Conservation (phyloP, 1,140 invertebrate species). For the Notospermus geniculatus region DNA sequence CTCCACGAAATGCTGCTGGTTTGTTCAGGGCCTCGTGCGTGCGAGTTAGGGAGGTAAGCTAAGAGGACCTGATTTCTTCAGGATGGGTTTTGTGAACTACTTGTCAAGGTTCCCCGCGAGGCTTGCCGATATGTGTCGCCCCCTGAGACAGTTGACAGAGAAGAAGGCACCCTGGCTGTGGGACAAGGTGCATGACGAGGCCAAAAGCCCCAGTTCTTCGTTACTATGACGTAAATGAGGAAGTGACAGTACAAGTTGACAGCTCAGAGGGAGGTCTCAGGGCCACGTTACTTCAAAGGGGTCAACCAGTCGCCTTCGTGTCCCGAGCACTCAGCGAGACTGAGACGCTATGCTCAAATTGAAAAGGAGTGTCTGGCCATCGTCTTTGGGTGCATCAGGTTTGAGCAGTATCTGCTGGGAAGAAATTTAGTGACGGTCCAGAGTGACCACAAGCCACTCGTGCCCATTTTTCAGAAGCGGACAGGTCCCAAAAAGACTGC, state of each 20-base stretch:
- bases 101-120: conserved; percentile 44
- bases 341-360: conserved; percentile 51
- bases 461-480: conserved; percentile 24
- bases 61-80: too few relatives aligned
- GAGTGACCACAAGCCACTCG: conserved; percentile 27
- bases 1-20: too few relatives aligned
- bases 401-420: conserved; percentile 52
- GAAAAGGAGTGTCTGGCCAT: conserved; percentile 55
- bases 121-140: conserved; percentile 37
- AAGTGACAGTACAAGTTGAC: conserved; percentile 31
- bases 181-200: neutral
- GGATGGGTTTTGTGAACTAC: conserved; percentile 55
- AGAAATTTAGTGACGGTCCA: conserved; percentile 21
- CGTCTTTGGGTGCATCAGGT: conserved; percentile 43
- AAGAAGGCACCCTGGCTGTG: neutral
- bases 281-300: conserved; percentile 48
- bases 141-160: conserved; percentile 25
- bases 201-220: conserved; percentile 1
- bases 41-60: too few relatives aligned
- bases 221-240: conserved; percentile 8
- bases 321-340: conserved; percentile 39
- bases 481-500: conserved; percentile 20
- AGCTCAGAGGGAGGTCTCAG: conserved; percentile 45
- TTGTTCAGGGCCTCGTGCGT: too few relatives aligned
- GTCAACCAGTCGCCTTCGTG: conserved; percentile 45